Conservation (phyloP, 35 echinoderm and acorn worm species). For the Ophioderma brevispina region DNA sequence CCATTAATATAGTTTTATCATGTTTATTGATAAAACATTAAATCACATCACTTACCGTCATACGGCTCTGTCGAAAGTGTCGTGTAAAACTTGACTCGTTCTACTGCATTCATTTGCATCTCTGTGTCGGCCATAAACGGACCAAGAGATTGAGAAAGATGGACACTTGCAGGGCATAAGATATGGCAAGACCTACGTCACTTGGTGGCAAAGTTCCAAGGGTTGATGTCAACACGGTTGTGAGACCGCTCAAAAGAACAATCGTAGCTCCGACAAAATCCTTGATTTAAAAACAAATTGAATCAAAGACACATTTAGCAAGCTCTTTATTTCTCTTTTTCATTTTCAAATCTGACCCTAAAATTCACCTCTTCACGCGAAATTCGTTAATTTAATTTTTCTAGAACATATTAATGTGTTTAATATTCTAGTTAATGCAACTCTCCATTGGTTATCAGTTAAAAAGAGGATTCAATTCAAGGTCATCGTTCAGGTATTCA, state of each 20-base stretch:
- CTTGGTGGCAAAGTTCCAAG: conserved; percentile 34
- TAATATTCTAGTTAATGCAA: too few relatives aligned
- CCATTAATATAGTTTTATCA: too few relatives aligned
- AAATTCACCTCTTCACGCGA: too few relatives aligned
- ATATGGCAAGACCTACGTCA: conserved; percentile 60
- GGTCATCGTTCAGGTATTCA: too few relatives aligned
- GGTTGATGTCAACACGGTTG: conserved; percentile 27
- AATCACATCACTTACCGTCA: conserved; percentile 57
- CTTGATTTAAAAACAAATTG: conserved; percentile 20
- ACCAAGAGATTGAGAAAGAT: conserved; percentile 43
- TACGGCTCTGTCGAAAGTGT: conserved; percentile 44
- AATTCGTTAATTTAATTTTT: too few relatives aligned
- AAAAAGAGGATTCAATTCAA: too few relatives aligned
- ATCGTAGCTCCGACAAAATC: conserved; percentile 73
- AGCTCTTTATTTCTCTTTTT: too few relatives aligned
- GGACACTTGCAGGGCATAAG: conserved; percentile 71
- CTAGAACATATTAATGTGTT: too few relatives aligned
- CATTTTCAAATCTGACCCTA: too few relatives aligned
- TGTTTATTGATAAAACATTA: too few relatives aligned
- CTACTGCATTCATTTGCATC: conserved; percentile 78
- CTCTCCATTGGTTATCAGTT: too few relatives aligned
- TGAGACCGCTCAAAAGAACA: conserved; percentile 56
- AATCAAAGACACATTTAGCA: too few relatives aligned
- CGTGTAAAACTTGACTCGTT: conserved; percentile 51
- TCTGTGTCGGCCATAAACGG: conserved; percentile 42